Percentiles rank a stretch among this genome's conserved stretches.
phyloP scores from a whole-genome alignment of 2,797 vertebrate genomes.

The Falco columbarius region DNA sequence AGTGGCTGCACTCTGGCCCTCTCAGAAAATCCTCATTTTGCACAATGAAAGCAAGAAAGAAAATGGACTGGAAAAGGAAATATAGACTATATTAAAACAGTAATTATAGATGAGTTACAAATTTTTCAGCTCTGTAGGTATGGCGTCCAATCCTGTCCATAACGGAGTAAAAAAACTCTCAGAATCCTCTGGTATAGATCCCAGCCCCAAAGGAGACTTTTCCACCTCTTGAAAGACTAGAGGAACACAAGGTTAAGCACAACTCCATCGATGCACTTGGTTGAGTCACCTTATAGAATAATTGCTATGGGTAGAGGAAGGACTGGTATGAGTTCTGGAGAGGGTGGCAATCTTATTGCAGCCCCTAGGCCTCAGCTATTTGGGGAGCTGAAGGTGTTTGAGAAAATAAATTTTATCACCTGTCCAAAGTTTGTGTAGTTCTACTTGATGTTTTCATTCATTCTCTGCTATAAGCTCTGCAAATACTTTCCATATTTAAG shows the following conservation, averaged over 20 bases:
- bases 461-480: not conserved
- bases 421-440: not conserved
- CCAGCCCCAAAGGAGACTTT: not conserved
- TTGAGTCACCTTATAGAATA: not conserved
- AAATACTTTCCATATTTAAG: not conserved
- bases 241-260: not conserved
- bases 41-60: not conserved
- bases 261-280: not conserved
- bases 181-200: not conserved
- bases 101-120: not conserved
- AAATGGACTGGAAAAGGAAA: not conserved
- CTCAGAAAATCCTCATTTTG: not conserved
- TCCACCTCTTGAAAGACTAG: not conserved
- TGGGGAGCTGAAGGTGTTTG: not conserved
- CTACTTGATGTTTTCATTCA: not conserved
- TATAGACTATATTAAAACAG: not conserved
- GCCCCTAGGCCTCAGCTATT: not conserved
- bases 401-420: not conserved
- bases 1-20: not conserved
- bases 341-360: not conserved
- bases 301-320: not conserved
- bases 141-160: not conserved
- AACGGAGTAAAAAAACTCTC: not conserved
- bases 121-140: not conserved
- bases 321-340: not conserved